These are phyloP conservation scores for Tetragnatha versicolor DNA, from an alignment of 1,140 invertebrate species.

Conservation along the genomic window DNA sequence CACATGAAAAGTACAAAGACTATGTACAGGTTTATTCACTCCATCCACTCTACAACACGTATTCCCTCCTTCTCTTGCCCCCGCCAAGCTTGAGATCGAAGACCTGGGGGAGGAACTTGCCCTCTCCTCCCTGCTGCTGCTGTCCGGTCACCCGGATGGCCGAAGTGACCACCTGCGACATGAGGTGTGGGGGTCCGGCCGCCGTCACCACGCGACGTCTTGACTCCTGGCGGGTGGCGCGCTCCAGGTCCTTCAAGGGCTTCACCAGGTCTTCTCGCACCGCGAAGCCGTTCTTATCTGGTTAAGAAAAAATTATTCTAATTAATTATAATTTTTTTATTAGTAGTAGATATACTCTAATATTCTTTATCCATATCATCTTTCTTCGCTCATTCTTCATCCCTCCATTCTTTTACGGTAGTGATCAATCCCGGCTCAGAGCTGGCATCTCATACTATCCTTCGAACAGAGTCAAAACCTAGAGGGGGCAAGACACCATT, in stretches of 20 bases:
- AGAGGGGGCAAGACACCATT: no score
- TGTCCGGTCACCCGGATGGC: conserved; percentile 32
- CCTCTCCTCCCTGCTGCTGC: neutral
- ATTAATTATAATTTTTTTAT: neutral
- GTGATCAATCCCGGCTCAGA: no score
- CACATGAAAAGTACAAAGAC: no score
- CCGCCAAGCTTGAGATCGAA: conserved; percentile 9
- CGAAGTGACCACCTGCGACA: conserved; percentile 28
- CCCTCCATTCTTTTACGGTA: no score
- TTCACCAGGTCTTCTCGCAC: conserved; percentile 27
- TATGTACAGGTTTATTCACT: no score
- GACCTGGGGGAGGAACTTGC: conserved; percentile 23
- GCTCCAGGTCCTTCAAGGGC: conserved; percentile 5
- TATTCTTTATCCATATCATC: no score
- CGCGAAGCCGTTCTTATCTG: conserved; percentile 37
- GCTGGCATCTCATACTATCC: no score
- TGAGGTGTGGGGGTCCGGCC: neutral
- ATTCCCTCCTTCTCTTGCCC: neutral
- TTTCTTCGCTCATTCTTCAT: no score
- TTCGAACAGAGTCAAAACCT: no score
- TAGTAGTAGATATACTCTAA: neutral
- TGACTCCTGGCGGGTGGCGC: neutral
- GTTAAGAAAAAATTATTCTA: neutral
- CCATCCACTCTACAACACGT: no score
- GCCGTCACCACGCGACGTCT: neutral